These are phyloP conservation scores for Lipophrys pholis DNA, from an alignment of 2,113 vertebrate genomes.

Conservation along the genomic window DNA sequence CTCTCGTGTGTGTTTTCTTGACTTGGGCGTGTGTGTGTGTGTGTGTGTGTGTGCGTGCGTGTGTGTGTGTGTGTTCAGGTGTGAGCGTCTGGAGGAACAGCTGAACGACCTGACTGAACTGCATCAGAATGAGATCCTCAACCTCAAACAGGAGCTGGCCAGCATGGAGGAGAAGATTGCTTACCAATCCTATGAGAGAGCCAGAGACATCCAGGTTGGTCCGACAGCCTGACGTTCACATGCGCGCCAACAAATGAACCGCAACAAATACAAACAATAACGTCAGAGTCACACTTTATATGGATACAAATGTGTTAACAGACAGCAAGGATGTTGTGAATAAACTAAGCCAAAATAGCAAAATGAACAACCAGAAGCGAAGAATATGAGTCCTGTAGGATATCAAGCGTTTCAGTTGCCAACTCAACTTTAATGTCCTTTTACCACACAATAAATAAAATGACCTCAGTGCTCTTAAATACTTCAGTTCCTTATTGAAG, in stretches of 20 bases:
- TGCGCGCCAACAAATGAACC: not conserved
- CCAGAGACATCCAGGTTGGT: conserved; percentile 85
- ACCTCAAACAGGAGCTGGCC: conserved; percentile 97
- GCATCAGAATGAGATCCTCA: conserved; percentile 98
- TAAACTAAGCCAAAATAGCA: not conserved
- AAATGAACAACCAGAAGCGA: not conserved
- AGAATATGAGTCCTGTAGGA: not conserved
- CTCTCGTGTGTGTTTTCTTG: conserved; percentile 24
- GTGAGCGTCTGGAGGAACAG: conserved; percentile 96
- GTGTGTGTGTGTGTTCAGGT: conserved; percentile 81
- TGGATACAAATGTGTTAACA: not conserved
- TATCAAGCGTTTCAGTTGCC: too few species aligned
- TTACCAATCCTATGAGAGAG: conserved; percentile 97
- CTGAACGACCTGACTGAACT: conserved; percentile 98
- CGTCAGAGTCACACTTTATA: not conserved
- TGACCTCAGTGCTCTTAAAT: too few species aligned
- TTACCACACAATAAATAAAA: too few species aligned
- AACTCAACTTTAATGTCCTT: not conserved
- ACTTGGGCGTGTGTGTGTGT: conserved; percentile 17
- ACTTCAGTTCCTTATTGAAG: too few species aligned
- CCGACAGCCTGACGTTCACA: not conserved
- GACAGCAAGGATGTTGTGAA: not conserved
- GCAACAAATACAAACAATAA: too few species aligned
- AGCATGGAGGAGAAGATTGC: conserved; percentile 99
- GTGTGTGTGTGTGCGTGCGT: conserved; percentile 80